Evolutionary conservation across 2,888 invertebrate species (phyloP).

Genomic region (Lapara coniferarum): DNA sequence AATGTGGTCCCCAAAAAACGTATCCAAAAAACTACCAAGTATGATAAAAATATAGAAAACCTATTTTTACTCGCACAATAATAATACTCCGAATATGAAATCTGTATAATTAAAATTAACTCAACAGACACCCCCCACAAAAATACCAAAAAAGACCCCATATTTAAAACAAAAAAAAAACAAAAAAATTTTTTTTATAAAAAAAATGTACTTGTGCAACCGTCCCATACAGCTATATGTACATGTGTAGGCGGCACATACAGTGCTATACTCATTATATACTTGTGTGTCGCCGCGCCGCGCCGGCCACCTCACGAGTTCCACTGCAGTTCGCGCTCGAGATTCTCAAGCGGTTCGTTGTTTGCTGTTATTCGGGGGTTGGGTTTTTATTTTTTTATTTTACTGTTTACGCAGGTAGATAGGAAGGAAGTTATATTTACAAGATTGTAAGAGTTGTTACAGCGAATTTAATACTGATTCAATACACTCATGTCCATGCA

Average conservation of each 20-base stretch:
- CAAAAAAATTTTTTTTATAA: not conserved
- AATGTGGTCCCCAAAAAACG: no score
- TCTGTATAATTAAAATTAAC: no score
- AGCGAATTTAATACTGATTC: no score
- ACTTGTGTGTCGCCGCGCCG: constrained; percentile 29
- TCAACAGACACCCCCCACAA: no score
- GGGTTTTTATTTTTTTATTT: constrained; percentile 32
- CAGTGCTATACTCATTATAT: constrained; percentile 17
- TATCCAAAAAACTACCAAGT: no score
- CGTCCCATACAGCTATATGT: constrained; percentile 18
- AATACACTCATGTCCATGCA: no score
- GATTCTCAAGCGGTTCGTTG: constrained; percentile 81
- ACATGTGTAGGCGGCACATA: constrained; percentile 10
- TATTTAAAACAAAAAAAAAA: constrained; percentile 16
- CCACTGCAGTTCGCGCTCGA: constrained; percentile 77
- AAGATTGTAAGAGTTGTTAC: no score
- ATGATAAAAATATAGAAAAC: no score
- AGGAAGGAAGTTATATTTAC: not conserved
- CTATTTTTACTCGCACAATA: no score
- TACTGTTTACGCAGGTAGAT: not conserved
- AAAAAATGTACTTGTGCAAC: no score
- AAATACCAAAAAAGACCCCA: not conserved
- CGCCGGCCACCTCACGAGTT: constrained; percentile 59
- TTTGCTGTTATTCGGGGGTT: constrained; percentile 62
- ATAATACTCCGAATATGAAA: no score